Evolutionary conservation across 2,888 invertebrate genomes (phyloP).

Genomic region (Cerceris ruficornis): DNA sequence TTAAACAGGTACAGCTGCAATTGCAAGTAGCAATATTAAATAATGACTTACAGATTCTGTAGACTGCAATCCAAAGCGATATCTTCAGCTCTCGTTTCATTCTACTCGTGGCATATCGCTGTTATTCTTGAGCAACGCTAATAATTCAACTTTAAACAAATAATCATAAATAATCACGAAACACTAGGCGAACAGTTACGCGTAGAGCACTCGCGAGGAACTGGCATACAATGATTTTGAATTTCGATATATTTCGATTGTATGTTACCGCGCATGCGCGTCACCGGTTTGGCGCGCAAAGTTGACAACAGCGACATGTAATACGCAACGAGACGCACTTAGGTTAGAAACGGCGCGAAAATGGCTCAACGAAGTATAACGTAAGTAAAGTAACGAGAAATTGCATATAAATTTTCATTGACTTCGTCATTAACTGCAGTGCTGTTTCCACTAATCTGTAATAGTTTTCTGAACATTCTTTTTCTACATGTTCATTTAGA

Average conservation of each 20-base stretch:
- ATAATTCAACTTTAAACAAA: too few relatives aligned
- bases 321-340: background rate
- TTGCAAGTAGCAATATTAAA: too few relatives aligned
- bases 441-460: background rate
- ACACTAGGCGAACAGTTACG: too few relatives aligned
- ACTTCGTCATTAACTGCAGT: background rate
- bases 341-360: constrained; percentile 64
- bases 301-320: background rate
- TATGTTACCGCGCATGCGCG: background rate
- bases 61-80: too few relatives aligned
- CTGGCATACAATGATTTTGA: background rate
- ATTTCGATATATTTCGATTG: background rate
- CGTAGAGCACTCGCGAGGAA: background rate
- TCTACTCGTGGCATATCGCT: too few relatives aligned
- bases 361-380: constrained; percentile 76
- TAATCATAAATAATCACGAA: too few relatives aligned
- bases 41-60: too few relatives aligned
- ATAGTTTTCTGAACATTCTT: background rate
- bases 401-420: constrained; percentile 1
- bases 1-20: too few relatives aligned
- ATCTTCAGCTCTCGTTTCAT: too few relatives aligned
- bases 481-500: constrained; percentile 63
- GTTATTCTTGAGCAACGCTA: too few relatives aligned
- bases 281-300: background rate
- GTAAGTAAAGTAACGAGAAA: constrained; percentile 61